These are phyloP conservation scores for Zhuqinia jingwanae DNA, from an alignment of 2,888 invertebrate genomes.

Conservation along the genomic window DNA sequence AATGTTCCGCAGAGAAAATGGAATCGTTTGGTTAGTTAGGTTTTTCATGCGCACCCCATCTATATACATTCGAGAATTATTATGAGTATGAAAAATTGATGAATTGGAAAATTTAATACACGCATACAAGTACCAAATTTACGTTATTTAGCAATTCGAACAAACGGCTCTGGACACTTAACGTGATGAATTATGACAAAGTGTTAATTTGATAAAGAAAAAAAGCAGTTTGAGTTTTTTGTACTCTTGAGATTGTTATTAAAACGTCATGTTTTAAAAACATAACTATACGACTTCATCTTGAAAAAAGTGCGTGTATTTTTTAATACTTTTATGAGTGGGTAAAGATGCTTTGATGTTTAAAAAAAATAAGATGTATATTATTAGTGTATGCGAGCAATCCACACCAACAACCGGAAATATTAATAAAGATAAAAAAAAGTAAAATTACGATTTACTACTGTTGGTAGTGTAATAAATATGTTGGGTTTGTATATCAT, in stretches of 20 bases:
- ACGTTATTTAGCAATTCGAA: slow-evolving; percentile 33
- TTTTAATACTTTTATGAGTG: slow-evolving; percentile 34
- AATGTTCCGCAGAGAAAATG: not conserved
- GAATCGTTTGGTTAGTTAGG: slow-evolving; percentile 5
- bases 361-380: not conserved
- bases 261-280: slow-evolving; percentile 28
- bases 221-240: slow-evolving; percentile 26
- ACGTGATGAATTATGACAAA: slow-evolving; percentile 65
- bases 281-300: slow-evolving; percentile 18
- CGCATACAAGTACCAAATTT: slow-evolving; percentile 21
- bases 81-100: slow-evolving; percentile 65
- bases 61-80: slow-evolving; percentile 14
- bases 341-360: not conserved
- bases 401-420: slow-evolving; percentile 57
- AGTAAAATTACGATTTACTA: slow-evolving; percentile 62
- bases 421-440: slow-evolving; percentile 68
- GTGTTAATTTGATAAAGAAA: slow-evolving; percentile 63
- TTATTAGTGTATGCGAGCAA: not conserved
- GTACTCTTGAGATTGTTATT: slow-evolving; percentile 3
- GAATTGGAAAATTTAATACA: slow-evolving; percentile 72
- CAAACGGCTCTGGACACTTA: slow-evolving; percentile 30
- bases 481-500: slow-evolving; percentile 11
- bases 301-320: not conserved
- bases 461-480: slow-evolving; percentile 40
- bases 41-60: not conserved